Evolutionary conservation across 2,113 vertebrate genomes (phyloP), one percentile per base, ranked within the genome.

Genomic region (Mesoclemmys tuberculata): DNA sequence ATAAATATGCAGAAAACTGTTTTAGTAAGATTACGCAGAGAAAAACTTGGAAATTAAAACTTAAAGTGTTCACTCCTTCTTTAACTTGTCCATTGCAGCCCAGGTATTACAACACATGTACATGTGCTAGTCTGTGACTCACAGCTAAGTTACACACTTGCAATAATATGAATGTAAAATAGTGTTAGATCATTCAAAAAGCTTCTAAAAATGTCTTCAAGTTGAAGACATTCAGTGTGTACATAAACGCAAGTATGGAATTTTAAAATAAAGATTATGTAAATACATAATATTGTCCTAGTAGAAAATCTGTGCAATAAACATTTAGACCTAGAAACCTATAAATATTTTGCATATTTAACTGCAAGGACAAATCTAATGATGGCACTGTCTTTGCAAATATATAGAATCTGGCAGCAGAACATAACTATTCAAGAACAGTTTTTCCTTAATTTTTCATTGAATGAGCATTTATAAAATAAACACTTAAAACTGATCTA

Each of bases 301-400:
- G 21, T 38, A 71, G 35, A 38, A 71, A 19, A 22, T 22, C 9
- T 71, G 68, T 71, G 68, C 19, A 18, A 71, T 71, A 71, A 38
- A 71, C 68, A 71, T 38, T 71, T 38, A 71, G 68, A 71, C n/a
- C n/a, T 38, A 38, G 68, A 71, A 71, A 71, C 58, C 29, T 61
- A 7, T 29, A 61, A 61, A 61, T 61, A 61, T 61, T 61, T 31
- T 61, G 58, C 58, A 61, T 61, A 31, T 61, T 61, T 31, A 58
- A 24, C 1, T 49, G 41, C 35, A 87, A 48, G 88, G 22, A 61
- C 35, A 91, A 84, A 89, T 27, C 10, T 79, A 83, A 46, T 24
- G 61, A 2, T 71, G 93, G 4, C 2, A 29, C 38, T 0, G 0
- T 81, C 31, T 41, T 48, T 10, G 19, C 51, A 3, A 71, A 71